A percentile compares a stretch with the other conserved stretches of the same genome.
These are phyloP conservation scores for Orchesella cincta DNA, from an alignment of 1,140 invertebrate species.

Conservation along the genomic window DNA sequence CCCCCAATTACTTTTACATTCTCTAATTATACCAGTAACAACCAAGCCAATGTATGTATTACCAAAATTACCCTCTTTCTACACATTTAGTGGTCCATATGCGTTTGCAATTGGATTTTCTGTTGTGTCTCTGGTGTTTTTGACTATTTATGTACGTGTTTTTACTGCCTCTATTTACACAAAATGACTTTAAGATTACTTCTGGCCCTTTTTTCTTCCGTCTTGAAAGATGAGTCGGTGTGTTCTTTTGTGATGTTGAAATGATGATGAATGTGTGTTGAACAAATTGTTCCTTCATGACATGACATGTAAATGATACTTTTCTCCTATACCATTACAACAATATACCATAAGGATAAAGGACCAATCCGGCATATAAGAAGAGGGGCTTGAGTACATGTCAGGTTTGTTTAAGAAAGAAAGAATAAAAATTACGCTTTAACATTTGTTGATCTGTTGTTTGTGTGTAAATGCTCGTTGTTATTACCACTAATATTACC, in stretches of 20 bases:
- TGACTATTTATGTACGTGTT: neutral
- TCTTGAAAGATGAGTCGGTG: neutral
- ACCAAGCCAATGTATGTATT: neutral
- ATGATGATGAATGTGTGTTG: constrained; percentile 13
- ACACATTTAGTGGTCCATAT: constrained; percentile 3
- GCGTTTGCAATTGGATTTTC: neutral
- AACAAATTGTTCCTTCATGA: constrained; percentile 20
- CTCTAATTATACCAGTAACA: constrained; percentile 4
- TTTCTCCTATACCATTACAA: too few species aligned
- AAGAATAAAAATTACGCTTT: too few species aligned
- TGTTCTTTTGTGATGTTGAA: constrained; percentile 11
- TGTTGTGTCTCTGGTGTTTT: neutral
- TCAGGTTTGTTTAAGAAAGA: too few species aligned
- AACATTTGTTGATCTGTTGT: too few species aligned
- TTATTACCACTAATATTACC: neutral
- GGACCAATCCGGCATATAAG: too few species aligned
- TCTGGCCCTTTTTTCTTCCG: constrained; percentile 2
- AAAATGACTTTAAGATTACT: constrained; percentile 16
- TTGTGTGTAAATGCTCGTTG: too few species aligned
- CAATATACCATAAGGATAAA: too few species aligned
- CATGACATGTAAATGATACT: constrained; percentile 1
- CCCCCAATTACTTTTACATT: constrained; percentile 26
- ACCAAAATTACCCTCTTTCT: constrained; percentile 24
- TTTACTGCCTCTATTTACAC: constrained; percentile 27
- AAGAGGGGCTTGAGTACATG: too few species aligned